Conservation (phyloP, 1,140 invertebrate genomes). For the Caenorhabditis briggsae region DNA sequence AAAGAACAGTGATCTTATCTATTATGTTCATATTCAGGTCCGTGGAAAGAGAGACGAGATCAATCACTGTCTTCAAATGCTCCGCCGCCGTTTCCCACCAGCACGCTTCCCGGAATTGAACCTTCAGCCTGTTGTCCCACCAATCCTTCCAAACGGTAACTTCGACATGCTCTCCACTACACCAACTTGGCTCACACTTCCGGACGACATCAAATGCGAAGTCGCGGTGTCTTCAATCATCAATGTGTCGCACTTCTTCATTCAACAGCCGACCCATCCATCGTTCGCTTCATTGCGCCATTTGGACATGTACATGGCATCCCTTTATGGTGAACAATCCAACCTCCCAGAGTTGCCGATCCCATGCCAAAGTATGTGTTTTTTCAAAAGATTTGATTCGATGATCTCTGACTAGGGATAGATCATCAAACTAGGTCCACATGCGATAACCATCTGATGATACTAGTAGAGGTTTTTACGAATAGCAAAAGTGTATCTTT, state of each 20-base stretch:
- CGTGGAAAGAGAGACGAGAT: conserved; percentile 76
- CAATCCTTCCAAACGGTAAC: conserved; percentile 60
- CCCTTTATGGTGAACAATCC: conserved; percentile 79
- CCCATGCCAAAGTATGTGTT: conserved; percentile 78
- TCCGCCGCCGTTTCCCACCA: conserved; percentile 74
- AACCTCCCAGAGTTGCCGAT: conserved; percentile 79
- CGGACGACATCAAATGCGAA: conserved; percentile 92
- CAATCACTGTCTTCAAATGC: conserved; percentile 77
- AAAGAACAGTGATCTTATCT: conserved; percentile 13
- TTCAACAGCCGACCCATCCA: conserved; percentile 90
- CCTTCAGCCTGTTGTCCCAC: conserved; percentile 75
- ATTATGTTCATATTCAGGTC: conserved; percentile 50
- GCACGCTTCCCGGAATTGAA: conserved; percentile 76
- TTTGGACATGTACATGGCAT: conserved; percentile 83
- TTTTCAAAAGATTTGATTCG: background rate
- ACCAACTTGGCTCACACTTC: conserved; percentile 82
- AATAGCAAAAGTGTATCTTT: background rate
- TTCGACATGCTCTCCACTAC: conserved; percentile 62
- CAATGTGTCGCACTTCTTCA: conserved; percentile 87
- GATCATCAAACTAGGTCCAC: conserved; percentile 7
- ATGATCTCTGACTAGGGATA: background rate
- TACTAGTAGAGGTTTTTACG: background rate
- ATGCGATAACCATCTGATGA: background rate
- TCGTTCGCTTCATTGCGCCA: conserved; percentile 87
- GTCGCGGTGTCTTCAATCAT: conserved; percentile 88